Evolutionary conservation across 2,888 invertebrate species (phyloP).

Genomic region (Sarcophaga rosellei): DNA sequence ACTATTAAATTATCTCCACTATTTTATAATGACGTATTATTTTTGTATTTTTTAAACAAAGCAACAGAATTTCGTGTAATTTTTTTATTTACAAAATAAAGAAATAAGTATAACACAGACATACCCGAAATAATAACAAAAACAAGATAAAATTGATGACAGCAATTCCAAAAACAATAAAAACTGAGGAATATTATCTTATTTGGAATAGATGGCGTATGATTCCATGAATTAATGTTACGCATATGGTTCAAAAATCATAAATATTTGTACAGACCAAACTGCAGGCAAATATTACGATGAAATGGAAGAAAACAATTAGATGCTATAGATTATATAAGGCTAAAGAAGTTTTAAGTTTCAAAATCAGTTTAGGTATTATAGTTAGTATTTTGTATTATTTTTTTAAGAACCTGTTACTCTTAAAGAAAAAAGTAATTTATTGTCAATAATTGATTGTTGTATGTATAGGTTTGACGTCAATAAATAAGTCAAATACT

Average conservation of each 20-base stretch:
- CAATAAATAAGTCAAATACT: constrained; percentile 14
- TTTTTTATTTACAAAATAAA: constrained; percentile 15
- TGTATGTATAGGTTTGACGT: constrained; percentile 19
- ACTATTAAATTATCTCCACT: constrained; percentile 22
- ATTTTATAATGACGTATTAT: constrained; percentile 24
- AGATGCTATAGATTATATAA: neutral
- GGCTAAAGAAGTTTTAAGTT: too few species aligned
- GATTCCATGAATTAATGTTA: neutral
- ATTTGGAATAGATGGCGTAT: neutral
- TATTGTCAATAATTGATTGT: constrained; percentile 24
- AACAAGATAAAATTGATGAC: neutral
- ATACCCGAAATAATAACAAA: constrained; percentile 16
- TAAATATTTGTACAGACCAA: constrained; percentile 21
- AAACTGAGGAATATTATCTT: neutral
- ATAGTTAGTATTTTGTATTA: neutral
- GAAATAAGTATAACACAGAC: neutral
- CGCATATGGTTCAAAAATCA: neutral
- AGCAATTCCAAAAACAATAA: constrained; percentile 4
- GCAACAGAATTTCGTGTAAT: constrained; percentile 20
- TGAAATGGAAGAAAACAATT: neutral
- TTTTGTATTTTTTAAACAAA: constrained; percentile 13
- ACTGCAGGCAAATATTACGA: neutral
- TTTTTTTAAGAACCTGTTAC: constrained; percentile 1
- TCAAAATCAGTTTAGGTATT: neutral
- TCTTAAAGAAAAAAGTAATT: constrained; percentile 19